phyloP scores from a whole-genome alignment of 2,888 invertebrate species.

The Schizaphis graminum region DNA sequence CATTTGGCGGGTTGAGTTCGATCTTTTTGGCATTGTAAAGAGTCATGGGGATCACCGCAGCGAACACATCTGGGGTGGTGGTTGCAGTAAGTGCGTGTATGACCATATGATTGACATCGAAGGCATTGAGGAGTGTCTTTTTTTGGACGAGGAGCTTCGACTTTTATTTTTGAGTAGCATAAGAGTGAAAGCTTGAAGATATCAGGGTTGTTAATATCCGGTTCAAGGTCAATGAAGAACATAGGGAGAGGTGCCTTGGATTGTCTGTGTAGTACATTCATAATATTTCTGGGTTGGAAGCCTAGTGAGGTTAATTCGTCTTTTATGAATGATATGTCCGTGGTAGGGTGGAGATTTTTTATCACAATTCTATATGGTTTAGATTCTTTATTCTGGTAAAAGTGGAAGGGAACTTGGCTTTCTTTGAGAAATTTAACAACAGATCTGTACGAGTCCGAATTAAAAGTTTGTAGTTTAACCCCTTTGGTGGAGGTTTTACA shows the following conservation, averaged over 20 bases:
- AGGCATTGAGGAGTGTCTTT: too few relatives aligned
- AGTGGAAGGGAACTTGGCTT: neutral
- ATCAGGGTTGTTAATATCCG: too few relatives aligned
- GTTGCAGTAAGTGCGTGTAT: too few relatives aligned
- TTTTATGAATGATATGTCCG: conserved; percentile 15
- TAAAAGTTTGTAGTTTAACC: conserved; percentile 25
- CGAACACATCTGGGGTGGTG: too few relatives aligned
- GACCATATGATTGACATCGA: neutral
- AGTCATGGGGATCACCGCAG: too few relatives aligned
- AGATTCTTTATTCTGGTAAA: conserved; percentile 24
- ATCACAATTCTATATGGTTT: conserved; percentile 27
- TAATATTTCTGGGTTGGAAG: conserved; percentile 2
- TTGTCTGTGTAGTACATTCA: neutral
- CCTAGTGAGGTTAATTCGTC: neutral
- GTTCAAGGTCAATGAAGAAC: conserved; percentile 18
- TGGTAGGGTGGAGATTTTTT: conserved; percentile 17
- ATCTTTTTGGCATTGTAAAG: too few relatives aligned
- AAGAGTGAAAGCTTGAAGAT: too few relatives aligned
- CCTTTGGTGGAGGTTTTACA: too few relatives aligned
- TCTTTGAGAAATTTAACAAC: conserved; percentile 8
- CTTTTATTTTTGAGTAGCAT: too few relatives aligned
- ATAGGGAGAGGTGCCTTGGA: conserved; percentile 5
- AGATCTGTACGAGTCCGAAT: neutral
- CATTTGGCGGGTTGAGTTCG: too few relatives aligned
- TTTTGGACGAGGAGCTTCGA: too few relatives aligned